Evolutionary conservation across 2,113 vertebrate genomes (phyloP), one percentile per base, ranked within the genome.

Genomic region (Puma concolor): DNA sequence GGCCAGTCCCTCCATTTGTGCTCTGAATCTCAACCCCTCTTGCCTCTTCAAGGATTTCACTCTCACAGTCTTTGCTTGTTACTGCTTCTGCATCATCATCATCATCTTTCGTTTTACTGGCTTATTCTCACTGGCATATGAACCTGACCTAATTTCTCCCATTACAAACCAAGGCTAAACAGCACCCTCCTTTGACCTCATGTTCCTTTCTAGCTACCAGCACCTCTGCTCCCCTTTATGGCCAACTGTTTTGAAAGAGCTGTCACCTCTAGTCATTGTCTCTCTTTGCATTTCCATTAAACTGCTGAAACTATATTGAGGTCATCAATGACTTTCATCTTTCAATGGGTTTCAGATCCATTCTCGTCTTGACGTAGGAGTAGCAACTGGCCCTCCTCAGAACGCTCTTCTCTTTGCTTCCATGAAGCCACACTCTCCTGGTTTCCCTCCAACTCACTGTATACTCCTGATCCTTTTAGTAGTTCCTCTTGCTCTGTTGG

Each of bases 21-120:
- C 64, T 63, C 67, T 13, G 52, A 66, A 19, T 41, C 38, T 36
- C 33, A 52, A 1, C 15, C 71, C 5, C 38, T 5, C 71, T 29
- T 0, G 14, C 48, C 60, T 77, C 66, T 71, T 44, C 80, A 33
- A 48, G 71, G 69, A n/a, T 83, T 16, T 54, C 38, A 6, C 4
- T 38, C 17, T 25, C 7, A 27, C 9, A n/a, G 27, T 5, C 41
- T 29, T 2, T 44, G 60, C 1, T 41, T 8, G 0, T 11, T 21
- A 8, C 1, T 48, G 15, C 33, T 23, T n/a, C 27, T 2, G 4
- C 10, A 1, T 21, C 57, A n/a, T 31, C 57, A n/a, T 31, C 9
- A 1, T 6, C 64, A 3, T 15, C 48, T 86, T 52, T 54, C 52
- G 17, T 4, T 64, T 48, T 81, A 72, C 11, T 19, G 31, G 27